Evolutionary conservation across 2,797 vertebrate species (phyloP).

Genomic region (Mus minutoides): DNA sequence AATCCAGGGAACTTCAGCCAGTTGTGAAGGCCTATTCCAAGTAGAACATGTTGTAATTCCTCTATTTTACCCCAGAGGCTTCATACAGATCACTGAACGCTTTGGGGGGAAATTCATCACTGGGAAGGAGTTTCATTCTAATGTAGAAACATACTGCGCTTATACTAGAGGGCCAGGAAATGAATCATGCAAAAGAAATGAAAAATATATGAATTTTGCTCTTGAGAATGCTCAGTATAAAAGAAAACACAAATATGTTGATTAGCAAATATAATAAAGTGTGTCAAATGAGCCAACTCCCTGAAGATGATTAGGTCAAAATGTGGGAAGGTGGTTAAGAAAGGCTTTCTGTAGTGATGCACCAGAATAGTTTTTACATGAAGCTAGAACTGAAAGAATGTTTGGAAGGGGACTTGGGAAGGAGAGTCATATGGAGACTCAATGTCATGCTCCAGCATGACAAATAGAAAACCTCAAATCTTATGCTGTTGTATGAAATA

Average conservation of each 20-base stretch:
- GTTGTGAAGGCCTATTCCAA: not conserved
- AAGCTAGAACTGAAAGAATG: not conserved
- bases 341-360: not conserved
- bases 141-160: not conserved
- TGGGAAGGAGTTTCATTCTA: not conserved
- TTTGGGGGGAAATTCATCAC: not conserved
- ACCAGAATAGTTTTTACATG: accelerated
- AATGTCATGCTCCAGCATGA: not conserved
- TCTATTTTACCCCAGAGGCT: not conserved
- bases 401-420: not conserved
- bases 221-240: not conserved
- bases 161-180: not conserved
- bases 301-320: not conserved
- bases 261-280: not conserved
- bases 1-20: not conserved
- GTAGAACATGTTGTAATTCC: not conserved
- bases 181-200: not conserved
- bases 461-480: not conserved
- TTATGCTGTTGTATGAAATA: not conserved
- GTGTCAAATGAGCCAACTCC: not conserved
- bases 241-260: not conserved
- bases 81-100: not conserved
- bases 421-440: not conserved
- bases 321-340: not conserved
- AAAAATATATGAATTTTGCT: not conserved